A percentile compares a stretch with the other conserved stretches of the same genome.
phyloP scores from a whole-genome alignment of 2,113 vertebrate species.

The Prinia subflava region DNA sequence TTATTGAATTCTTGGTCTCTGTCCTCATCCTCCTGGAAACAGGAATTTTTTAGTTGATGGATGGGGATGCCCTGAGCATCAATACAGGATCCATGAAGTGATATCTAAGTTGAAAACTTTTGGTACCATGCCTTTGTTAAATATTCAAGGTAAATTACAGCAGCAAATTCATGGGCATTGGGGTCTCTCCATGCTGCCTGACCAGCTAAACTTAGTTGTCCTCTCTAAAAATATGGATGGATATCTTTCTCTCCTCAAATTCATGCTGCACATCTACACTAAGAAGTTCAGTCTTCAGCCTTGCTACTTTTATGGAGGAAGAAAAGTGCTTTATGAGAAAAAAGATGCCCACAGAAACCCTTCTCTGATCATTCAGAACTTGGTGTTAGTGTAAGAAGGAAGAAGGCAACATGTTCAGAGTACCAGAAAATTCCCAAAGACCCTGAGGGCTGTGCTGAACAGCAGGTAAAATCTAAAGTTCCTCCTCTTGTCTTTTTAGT shows the following conservation, averaged over 20 bases:
- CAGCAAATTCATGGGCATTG: not conserved
- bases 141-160: not conserved
- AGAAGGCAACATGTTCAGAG: not conserved
- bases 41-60: not conserved
- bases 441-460: not conserved
- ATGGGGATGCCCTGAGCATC: not conserved
- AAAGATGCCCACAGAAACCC: not conserved
- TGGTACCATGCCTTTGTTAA: not conserved
- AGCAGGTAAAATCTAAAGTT: not conserved
- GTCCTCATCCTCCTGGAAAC: not conserved
- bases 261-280: not conserved
- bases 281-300: not conserved
- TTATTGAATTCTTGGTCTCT: not conserved
- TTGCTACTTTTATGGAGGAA: not conserved
- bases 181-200: not conserved
- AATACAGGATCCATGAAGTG: not conserved
- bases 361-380: not conserved
- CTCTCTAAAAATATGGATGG: not conserved
- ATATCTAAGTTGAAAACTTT: not conserved
- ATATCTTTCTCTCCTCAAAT: not conserved
- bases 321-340: not conserved
- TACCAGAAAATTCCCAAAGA: not conserved
- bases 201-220: not conserved
- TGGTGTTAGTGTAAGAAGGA: not conserved
- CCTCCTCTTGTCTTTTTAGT: not conserved